Percentiles rank a stretch among this genome's conserved stretches.
Evolutionary conservation across 1,140 invertebrate genomes (phyloP).

Genomic region (Dendrolimus punctatus): DNA sequence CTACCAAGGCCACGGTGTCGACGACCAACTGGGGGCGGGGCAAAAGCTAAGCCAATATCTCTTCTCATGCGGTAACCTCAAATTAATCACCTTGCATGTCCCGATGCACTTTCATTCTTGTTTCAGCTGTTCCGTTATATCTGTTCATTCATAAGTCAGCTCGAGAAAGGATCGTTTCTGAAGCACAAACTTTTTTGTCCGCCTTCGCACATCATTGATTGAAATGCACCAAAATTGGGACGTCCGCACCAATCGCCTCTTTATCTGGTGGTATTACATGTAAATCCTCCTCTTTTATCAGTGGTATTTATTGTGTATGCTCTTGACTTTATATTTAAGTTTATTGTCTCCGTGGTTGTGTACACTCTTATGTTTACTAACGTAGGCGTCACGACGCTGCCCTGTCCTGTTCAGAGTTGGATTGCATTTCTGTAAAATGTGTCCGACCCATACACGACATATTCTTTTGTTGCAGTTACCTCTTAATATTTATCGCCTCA

Average conservation of each 20-base stretch:
- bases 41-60: constrained; percentile 49
- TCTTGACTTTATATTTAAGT: constrained; percentile 41
- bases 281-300: constrained; percentile 51
- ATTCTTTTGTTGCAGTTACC: constrained; percentile 30
- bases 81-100: constrained; percentile 51
- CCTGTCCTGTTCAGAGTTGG: constrained; percentile 44
- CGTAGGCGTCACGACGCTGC: constrained; percentile 52
- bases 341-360: constrained; percentile 31
- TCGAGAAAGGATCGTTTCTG: constrained; percentile 6
- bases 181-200: background rate
- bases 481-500: constrained; percentile 22
- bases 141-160: constrained; percentile 5
- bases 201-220: constrained; percentile 19
- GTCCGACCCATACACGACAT: constrained; percentile 20
- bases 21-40: constrained; percentile 42
- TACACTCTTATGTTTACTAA: constrained; percentile 39
- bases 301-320: constrained; percentile 56
- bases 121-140: constrained; percentile 30
- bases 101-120: constrained; percentile 61
- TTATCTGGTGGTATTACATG: constrained; percentile 42
- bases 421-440: constrained; percentile 42
- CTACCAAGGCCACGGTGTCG: constrained; percentile 45
- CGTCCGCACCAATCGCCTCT: constrained; percentile 28
- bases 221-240: constrained; percentile 24
- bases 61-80: constrained; percentile 47